Base-by-base conservation (phyloP, 2,113 vertebrate species). In the Myanophis thanlyinensis region DNA sequence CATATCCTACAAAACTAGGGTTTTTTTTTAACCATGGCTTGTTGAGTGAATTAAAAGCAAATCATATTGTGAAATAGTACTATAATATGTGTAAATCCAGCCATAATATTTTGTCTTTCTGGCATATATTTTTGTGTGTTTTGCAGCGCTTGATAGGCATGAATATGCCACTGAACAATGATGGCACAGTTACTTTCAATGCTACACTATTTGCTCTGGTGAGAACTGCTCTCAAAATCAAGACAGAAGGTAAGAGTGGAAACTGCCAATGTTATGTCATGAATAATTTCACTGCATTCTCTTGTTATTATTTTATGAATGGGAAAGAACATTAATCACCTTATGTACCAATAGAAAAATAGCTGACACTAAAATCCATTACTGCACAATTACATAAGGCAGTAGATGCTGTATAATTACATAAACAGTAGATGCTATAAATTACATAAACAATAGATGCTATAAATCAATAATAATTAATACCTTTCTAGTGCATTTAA, bases 101-200 rank as follows among this genome's bases (percentile, higher is more conserved):
- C 0, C 85, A 59, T 80, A 27, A 86, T 85, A 22, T 54, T 22
- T 62, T 88, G 2, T 91, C 85, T 49, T 44, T 52, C 30, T 47
- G 84, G 1, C 0, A 0, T 7, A 35, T 1, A 48, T 18, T 3
- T 0, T 87, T 4, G 52, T 10, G 0, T 90, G 92, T 90, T 94
- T 89, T 48, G 46, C 97, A 99, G 99, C 98, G 99, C 1, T 96
- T 99, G 87, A 98, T 99, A 93, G 98, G 98, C 90, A 99, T 99
- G 99, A 99, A 99, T 97, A 99, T 99, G 99, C 99, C 99, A 15
- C 97, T 99, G 85, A 99, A 99, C 97, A 99, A 99, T 0, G 99
- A 99, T 0, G 99, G 99, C 92, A 99, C 98, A 0, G 99, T 99
- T 97, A 99, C 99, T 91, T 99, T 99, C 97, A 99, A 99, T 0